These are phyloP conservation scores for Antennarius maculatus DNA, from an alignment of 2,797 vertebrate species.

Conservation along the genomic window DNA sequence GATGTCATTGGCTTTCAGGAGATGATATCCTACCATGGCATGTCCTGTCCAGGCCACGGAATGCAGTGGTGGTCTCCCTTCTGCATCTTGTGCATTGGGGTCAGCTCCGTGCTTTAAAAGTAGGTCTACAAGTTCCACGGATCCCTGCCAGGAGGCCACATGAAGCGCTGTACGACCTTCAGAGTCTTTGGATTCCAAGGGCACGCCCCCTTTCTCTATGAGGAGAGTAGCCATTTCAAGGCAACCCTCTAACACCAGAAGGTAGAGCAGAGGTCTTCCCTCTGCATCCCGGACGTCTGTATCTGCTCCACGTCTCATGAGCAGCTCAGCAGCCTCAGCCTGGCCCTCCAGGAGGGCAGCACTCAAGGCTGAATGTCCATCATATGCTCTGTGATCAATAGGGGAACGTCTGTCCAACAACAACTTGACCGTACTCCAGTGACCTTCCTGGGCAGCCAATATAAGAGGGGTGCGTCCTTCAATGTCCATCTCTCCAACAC, in stretches of 20 bases:
- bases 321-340: slow-evolving; percentile 74
- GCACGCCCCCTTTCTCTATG: slow-evolving; percentile 80
- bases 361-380: slow-evolving; percentile 82
- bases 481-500: slow-evolving; percentile 80
- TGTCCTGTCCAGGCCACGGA: slow-evolving; percentile 85
- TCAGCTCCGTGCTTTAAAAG: slow-evolving; percentile 81
- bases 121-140: slow-evolving; percentile 69
- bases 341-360: slow-evolving; percentile 79
- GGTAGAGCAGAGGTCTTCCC: slow-evolving; percentile 84
- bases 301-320: slow-evolving; percentile 82
- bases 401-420: slow-evolving; percentile 81
- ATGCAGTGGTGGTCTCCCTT: slow-evolving; percentile 82
- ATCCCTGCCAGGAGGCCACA: slow-evolving; percentile 84
- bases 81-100: slow-evolving; percentile 78
- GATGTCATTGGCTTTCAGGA: slow-evolving; percentile 70
- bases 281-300: slow-evolving; percentile 82
- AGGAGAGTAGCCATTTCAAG: slow-evolving; percentile 78
- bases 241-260: slow-evolving; percentile 80
- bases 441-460: slow-evolving; percentile 85
- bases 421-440: slow-evolving; percentile 75
- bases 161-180: slow-evolving; percentile 85
- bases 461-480: slow-evolving; percentile 84
- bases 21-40: slow-evolving; percentile 62
- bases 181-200: slow-evolving; percentile 80
- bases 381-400: slow-evolving; percentile 80